Base-by-base conservation (phyloP, 2,797 vertebrate species). In the Silurus aristotelis region DNA sequence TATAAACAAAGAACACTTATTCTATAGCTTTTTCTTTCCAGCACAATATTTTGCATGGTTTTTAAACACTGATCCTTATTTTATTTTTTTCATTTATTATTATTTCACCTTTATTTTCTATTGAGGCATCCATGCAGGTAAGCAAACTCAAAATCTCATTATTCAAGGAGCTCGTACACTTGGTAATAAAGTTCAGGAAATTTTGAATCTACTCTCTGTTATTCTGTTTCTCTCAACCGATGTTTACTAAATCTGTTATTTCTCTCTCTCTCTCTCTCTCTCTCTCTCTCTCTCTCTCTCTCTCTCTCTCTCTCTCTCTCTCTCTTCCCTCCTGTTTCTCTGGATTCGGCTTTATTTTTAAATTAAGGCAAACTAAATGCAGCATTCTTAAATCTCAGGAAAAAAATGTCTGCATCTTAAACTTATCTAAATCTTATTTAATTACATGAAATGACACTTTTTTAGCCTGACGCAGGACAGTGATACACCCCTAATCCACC, bases 401-500 rank as follows among this genome's bases (percentile, higher is more conserved):
- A 64, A 25, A 31, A 31, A 66, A 72, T n/a, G 64, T 67, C 48
- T 38, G 6, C 17, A 80, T 73, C 58, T 80, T 43, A 66, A 61
- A 70, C 48, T 8, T 80, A 77, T 71, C 79, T 48, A n/a, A n/a
- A 56, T 58, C 60, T 77, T 60, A 52, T 87, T 78, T 83, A 46
- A 85, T 63, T 20, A 71, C 84, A 12, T 66, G 43, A 60, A 76
- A 31, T 20, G 46, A 73, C 71, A 61, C 80, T 76, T 52, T 52
- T 76, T 52, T 52, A 7, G 48, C 48, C 48, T 52, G 6, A 52
- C 48, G 38, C 38, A 38, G 38, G 38, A 38, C 38, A 38, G 38
- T 38, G 83, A 88, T 83, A 87, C 85, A 79, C 87, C 72, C 67
- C 52, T 88, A 86, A 88, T 86, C 85, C 73, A 68, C 72, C 60